These are phyloP conservation scores for Pandemis corylana DNA, from an alignment of 2,888 invertebrate species.

Conservation along the genomic window DNA sequence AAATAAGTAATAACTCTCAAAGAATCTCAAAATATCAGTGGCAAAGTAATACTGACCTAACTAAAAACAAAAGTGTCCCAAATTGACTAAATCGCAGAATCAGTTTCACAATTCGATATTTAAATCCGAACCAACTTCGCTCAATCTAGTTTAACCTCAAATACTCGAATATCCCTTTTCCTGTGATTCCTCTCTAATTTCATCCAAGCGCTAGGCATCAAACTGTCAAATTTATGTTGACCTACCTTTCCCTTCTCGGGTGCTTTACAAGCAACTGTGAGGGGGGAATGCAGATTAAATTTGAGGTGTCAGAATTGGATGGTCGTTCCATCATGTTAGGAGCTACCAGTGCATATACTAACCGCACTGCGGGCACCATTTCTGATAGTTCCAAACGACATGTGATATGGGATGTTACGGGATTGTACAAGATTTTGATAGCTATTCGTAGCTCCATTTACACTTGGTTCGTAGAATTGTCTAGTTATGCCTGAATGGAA, in stretches of 20 bases:
- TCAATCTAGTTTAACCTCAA: constrained; percentile 47
- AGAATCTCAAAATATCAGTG: no score
- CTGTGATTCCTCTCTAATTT: constrained; percentile 57
- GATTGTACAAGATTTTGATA: constrained; percentile 13
- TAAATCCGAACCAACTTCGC: constrained; percentile 8
- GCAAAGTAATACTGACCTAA: no score
- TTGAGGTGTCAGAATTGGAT: constrained; percentile 48
- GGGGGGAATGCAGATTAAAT: constrained; percentile 32
- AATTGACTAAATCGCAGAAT: not conserved
- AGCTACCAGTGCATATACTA: constrained; percentile 51
- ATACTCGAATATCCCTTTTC: constrained; percentile 54
- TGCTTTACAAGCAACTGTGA: constrained; percentile 8
- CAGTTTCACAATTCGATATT: constrained; percentile 1
- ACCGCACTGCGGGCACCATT: constrained; percentile 57
- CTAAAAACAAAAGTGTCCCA: no score
- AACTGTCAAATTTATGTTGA: constrained; percentile 45
- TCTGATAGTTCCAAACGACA: constrained; percentile 44
- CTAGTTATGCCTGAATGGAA: not conserved
- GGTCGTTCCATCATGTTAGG: constrained; percentile 50
- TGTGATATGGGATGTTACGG: constrained; percentile 14
- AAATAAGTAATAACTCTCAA: no score
- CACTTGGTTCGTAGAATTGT: not conserved
- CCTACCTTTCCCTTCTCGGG: constrained; percentile 26
- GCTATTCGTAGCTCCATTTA: not conserved
- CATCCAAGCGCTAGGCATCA: constrained; percentile 54